phyloP scores from a whole-genome alignment of 2,797 vertebrate species.

The Crotalus adamanteus region DNA sequence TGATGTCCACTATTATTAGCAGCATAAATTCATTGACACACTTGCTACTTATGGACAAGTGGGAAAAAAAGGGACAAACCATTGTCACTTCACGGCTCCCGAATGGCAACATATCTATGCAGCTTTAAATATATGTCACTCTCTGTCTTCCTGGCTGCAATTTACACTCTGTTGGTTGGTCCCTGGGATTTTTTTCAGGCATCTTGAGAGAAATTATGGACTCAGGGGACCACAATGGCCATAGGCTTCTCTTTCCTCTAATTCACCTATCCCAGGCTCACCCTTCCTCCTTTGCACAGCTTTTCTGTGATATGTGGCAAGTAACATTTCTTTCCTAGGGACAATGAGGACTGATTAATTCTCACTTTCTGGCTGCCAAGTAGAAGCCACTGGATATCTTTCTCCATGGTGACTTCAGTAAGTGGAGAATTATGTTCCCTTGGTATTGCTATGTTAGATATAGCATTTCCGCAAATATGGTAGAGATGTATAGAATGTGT shows the following conservation, averaged over 20 bases:
- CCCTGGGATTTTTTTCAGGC: constrained; percentile 14
- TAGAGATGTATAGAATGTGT: no score
- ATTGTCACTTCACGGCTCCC: constrained; percentile 21
- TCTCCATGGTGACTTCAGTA: background rate
- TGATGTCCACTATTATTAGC: constrained; percentile 17
- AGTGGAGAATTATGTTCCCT: background rate
- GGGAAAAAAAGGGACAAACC: constrained; percentile 22
- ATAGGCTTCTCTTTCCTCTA: background rate
- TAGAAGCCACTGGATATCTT: background rate
- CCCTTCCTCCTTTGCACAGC: background rate
- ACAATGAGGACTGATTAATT: background rate
- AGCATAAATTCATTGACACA: constrained; percentile 31
- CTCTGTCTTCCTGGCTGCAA: background rate
- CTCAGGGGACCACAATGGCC: constrained; percentile 2
- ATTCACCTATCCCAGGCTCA: background rate
- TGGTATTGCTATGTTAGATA: background rate
- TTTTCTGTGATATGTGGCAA: background rate
- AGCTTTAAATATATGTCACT: constrained; percentile 35
- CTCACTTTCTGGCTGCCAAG: background rate
- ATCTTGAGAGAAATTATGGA: constrained; percentile 30
- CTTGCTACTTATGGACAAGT: constrained; percentile 27
- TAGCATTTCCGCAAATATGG: background rate
- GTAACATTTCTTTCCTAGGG: background rate
- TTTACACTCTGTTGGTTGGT: constrained; percentile 23
- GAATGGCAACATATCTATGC: constrained; percentile 29